Evolutionary conservation across 2,888 invertebrate species (phyloP).

Genomic region (Opisthograptis luteolata): DNA sequence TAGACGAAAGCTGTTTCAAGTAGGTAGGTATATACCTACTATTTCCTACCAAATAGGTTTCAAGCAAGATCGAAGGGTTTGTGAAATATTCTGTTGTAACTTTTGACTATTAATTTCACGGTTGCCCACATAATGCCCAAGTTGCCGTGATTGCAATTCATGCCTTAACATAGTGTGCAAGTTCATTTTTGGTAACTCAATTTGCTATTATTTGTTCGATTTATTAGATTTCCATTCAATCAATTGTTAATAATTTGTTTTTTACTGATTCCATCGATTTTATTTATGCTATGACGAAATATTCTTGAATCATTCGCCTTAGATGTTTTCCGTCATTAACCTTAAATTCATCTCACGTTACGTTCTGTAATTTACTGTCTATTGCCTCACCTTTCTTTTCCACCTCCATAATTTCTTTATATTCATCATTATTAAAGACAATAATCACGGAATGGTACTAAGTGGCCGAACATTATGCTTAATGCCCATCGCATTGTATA

Average conservation of each 20-base stretch:
- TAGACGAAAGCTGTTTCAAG: no score
- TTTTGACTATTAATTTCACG: constrained; percentile 67
- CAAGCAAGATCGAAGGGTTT: constrained; percentile 60
- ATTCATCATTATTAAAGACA: constrained; percentile 67
- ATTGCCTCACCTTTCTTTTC: constrained; percentile 46
- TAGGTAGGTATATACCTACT: no score
- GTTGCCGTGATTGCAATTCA: constrained; percentile 29
- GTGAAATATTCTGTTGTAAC: constrained; percentile 63
- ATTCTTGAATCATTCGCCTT: not conserved
- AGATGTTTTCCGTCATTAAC: constrained; percentile 20
- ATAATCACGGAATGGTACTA: constrained; percentile 59
- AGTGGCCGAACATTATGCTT: constrained; percentile 63
- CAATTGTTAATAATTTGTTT: not conserved
- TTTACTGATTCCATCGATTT: constrained; percentile 1
- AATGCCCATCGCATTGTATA: constrained; percentile 67
- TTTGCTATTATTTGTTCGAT: constrained; percentile 23
- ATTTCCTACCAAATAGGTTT: no score
- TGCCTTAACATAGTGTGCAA: constrained; percentile 21
- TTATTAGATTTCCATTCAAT: constrained; percentile 26
- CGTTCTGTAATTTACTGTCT: constrained; percentile 31
- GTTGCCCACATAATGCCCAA: constrained; percentile 61
- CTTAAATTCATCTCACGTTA: constrained; percentile 36
- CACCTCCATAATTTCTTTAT: constrained; percentile 54
- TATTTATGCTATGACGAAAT: not conserved
- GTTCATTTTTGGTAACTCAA: constrained; percentile 38